phyloP scores from a whole-genome alignment of 2,888 invertebrate species.

The Leucozona laternaria region DNA sequence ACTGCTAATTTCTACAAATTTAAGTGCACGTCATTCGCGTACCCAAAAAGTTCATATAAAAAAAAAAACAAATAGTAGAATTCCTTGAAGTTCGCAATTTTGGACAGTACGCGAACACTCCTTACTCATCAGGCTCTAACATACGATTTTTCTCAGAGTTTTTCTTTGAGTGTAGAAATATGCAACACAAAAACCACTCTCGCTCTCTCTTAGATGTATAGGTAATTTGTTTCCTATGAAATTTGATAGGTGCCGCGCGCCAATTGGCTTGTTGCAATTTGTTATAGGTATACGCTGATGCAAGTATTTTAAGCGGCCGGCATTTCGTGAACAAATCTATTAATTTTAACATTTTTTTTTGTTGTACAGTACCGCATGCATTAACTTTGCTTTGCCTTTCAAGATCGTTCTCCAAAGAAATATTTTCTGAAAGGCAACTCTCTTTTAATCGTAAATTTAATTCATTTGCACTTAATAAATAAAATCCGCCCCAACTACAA shows the following conservation, averaged over 20 bases:
- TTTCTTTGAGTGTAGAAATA: background rate
- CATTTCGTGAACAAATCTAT: conserved; percentile 65
- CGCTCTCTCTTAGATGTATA: background rate
- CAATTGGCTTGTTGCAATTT: conserved; percentile 65
- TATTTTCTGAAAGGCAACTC: conserved; percentile 26
- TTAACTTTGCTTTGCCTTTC: background rate
- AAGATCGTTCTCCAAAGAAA: conserved; percentile 3
- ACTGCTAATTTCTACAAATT: too few relatives aligned
- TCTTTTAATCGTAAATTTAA: conserved; percentile 71
- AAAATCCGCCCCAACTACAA: conserved; percentile 73
- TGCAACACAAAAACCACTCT: conserved; percentile 30
- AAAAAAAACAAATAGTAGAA: too few relatives aligned
- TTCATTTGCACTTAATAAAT: conserved; percentile 74
- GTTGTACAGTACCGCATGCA: background rate
- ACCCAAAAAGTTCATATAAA: too few relatives aligned
- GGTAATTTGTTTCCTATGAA: conserved; percentile 61
- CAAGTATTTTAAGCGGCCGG: conserved; percentile 51
- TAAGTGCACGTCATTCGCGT: too few relatives aligned
- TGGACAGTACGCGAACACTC: background rate
- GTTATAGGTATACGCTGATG: conserved; percentile 60
- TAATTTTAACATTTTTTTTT: conserved; percentile 52
- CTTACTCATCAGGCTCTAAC: background rate
- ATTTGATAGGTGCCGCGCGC: conserved; percentile 62
- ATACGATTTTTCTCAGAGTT: background rate
- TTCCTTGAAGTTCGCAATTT: too few relatives aligned